These are phyloP conservation scores for Diabrotica virgifera DNA, from an alignment of 1,140 invertebrate genomes.

Conservation along the genomic window DNA sequence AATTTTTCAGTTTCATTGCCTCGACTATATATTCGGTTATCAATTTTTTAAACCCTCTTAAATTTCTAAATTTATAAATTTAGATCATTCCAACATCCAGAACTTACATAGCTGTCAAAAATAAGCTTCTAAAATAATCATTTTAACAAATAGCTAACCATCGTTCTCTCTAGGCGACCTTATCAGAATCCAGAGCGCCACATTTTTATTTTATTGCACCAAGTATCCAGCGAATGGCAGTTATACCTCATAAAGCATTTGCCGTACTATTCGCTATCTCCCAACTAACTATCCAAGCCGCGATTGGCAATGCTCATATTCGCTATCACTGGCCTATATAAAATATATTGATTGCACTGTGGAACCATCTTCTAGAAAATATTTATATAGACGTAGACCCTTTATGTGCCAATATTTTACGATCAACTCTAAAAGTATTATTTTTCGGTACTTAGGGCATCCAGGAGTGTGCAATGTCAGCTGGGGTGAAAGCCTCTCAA, in stretches of 20 bases:
- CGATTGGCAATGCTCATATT: conserved; percentile 8
- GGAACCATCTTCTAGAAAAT: conserved; percentile 4
- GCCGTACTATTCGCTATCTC: conserved; percentile 1
- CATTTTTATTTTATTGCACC: conserved; percentile 1
- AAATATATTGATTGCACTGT: neutral
- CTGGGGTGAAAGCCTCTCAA: neutral
- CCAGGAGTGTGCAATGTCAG: conserved; percentile 7
- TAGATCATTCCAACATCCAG: too few relatives aligned
- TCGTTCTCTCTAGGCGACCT: too few relatives aligned
- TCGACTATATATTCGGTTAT: too few relatives aligned
- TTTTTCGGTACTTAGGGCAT: conserved; percentile 1
- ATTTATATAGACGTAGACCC: conserved; percentile 3
- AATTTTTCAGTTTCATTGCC: too few relatives aligned
- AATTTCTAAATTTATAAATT: too few relatives aligned
- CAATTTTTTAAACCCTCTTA: too few relatives aligned
- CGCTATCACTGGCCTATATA: conserved; percentile 4
- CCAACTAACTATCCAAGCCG: conserved; percentile 4
- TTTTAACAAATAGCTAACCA: too few relatives aligned
- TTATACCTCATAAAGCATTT: neutral
- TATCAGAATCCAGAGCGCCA: neutral
- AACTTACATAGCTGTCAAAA: too few relatives aligned
- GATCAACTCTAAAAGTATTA: conserved; percentile 5
- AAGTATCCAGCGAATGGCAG: conserved; percentile 2
- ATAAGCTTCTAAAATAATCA: too few relatives aligned
- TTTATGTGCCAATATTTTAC: conserved; percentile 7